Conservation (phyloP, 2,113 vertebrate genomes). For the Vimba vimba region DNA sequence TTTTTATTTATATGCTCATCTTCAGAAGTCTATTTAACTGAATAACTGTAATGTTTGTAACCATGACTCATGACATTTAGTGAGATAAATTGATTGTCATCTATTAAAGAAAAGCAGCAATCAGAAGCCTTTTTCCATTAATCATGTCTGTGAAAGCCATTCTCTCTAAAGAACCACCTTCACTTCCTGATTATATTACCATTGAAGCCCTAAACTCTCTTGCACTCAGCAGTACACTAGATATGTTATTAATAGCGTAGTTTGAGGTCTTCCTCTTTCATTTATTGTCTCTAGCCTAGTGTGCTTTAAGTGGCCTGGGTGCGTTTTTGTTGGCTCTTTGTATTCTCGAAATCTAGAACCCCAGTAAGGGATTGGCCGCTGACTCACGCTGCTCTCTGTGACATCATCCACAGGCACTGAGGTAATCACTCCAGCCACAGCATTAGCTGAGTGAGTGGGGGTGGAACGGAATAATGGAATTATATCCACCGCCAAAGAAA, state of each 20-base stretch:
- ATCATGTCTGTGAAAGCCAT: slow-evolving; percentile 27
- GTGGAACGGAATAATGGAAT: slow-evolving; percentile 56
- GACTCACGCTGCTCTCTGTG: slow-evolving; percentile 50
- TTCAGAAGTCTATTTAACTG: too few relatives aligned
- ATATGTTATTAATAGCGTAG: slow-evolving; percentile 21
- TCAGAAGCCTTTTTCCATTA: slow-evolving; percentile 32
- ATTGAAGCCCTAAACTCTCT: not conserved
- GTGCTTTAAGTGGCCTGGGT: not conserved
- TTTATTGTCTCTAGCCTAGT: not conserved
- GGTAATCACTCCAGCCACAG: slow-evolving; percentile 21
- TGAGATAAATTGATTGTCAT: slow-evolving; percentile 23
- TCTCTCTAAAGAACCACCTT: not conserved
- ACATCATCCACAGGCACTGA: slow-evolving; percentile 48
- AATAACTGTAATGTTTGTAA: too few relatives aligned
- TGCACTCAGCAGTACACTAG: not conserved
- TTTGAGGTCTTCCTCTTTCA: not conserved
- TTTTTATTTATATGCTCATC: too few relatives aligned
- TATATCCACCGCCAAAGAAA: slow-evolving; percentile 48
- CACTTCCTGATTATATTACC: slow-evolving; percentile 21
- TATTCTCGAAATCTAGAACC: slow-evolving; percentile 20
- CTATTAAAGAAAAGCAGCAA: slow-evolving; percentile 35
- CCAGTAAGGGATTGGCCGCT: slow-evolving; percentile 27
- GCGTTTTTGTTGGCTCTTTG: slow-evolving; percentile 1
- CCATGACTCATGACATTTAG: slow-evolving; percentile 34
- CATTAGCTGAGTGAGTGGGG: slow-evolving; percentile 35